Conservation (phyloP, 2,888 invertebrate genomes). For the Ceraclea dissimilis region DNA sequence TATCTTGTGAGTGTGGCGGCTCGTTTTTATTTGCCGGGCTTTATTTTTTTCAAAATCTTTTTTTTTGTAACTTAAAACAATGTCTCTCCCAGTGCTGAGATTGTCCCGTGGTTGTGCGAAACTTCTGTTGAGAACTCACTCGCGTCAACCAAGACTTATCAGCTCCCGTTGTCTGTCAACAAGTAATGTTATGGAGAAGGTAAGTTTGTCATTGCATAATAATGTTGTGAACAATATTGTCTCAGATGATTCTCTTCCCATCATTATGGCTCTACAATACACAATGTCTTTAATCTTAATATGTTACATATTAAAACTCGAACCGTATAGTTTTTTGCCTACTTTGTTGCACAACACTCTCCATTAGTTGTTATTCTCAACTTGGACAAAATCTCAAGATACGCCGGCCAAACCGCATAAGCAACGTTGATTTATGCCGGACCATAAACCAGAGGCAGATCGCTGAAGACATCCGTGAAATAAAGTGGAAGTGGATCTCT, state of each 20-base stretch:
- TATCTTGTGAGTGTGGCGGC: conserved; percentile 2
- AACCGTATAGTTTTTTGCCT: no score
- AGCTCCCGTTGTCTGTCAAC: conserved; percentile 13
- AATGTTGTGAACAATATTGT: not conserved
- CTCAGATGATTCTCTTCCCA: not conserved
- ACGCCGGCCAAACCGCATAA: no score
- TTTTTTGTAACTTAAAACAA: conserved; percentile 6
- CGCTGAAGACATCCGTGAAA: no score
- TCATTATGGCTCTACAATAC: no score
- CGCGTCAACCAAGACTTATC: conserved; percentile 3
- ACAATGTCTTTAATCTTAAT: no score
- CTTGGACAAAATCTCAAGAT: no score
- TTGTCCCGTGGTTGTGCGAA: conserved; percentile 13
- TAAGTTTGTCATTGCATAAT: conserved; percentile 19
- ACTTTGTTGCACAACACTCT: no score
- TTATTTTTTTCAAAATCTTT: conserved; percentile 4
- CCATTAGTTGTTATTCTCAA: no score
- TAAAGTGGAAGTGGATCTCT: no score
- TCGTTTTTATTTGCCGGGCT: not conserved
- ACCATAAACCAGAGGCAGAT: no score
- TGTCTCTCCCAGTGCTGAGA: conserved; percentile 17
- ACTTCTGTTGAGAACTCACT: conserved; percentile 9
- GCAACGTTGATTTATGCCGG: no score
- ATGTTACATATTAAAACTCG: no score
- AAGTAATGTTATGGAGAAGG: conserved; percentile 18